Evolutionary conservation across 2,888 invertebrate genomes (phyloP).

Genomic region (Dryococelus australis): DNA sequence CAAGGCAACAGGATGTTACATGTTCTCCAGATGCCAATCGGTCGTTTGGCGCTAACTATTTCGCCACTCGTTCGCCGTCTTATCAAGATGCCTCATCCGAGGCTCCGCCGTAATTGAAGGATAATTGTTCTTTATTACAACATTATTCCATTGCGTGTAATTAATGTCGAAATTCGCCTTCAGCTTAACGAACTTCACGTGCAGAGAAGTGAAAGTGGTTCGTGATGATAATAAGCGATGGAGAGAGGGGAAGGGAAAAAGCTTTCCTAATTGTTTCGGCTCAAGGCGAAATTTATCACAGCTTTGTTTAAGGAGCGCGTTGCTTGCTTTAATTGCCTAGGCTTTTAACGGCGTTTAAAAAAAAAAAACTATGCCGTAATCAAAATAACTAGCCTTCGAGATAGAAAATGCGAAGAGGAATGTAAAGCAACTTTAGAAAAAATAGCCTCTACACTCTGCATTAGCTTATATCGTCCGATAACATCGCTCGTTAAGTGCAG

Average conservation of each 20-base stretch:
- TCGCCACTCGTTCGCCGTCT: no score
- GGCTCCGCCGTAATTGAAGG: neutral
- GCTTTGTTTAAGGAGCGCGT: neutral
- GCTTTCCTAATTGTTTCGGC: neutral
- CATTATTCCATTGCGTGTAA: neutral
- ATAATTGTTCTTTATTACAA: slow-evolving; percentile 10
- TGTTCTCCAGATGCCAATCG: no score
- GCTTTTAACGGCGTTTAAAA: slow-evolving; percentile 1
- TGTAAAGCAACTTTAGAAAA: neutral
- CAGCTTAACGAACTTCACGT: neutral
- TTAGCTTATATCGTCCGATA: neutral
- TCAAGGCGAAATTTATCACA: neutral
- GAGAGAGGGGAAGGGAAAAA: neutral
- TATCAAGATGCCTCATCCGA: neutral
- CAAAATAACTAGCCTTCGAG: neutral
- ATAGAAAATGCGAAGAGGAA: neutral
- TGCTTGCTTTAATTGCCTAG: neutral
- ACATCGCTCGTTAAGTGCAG: neutral
- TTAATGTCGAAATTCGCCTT: neutral
- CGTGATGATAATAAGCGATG: neutral
- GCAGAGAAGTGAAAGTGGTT: neutral
- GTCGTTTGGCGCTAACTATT: no score
- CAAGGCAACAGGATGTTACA: no score
- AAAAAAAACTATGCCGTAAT: neutral
- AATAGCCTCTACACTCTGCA: neutral